Evolutionary conservation across 2,797 vertebrate species (phyloP).

Genomic region (Tokudaia muenninki): DNA sequence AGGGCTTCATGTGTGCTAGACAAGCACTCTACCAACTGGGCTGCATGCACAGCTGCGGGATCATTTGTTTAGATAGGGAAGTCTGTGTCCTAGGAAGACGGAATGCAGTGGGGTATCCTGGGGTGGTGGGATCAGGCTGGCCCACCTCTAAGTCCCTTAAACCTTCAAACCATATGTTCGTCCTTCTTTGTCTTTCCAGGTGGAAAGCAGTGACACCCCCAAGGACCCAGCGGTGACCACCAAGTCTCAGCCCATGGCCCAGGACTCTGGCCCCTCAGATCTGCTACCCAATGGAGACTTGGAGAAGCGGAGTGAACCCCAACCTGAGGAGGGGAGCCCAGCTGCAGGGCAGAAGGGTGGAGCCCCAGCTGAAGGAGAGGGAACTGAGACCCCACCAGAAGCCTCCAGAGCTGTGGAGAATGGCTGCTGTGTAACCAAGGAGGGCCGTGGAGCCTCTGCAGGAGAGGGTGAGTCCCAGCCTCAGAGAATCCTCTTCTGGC

Average conservation of each 20-base stretch:
- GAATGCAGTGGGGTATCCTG: too few species aligned
- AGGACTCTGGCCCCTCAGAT: constrained; percentile 89
- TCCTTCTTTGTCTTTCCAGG: constrained; percentile 80
- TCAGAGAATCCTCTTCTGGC: constrained; percentile 85
- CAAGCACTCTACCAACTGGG: neutral
- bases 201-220: constrained; percentile 88
- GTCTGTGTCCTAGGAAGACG: neutral
- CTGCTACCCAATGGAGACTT: constrained; percentile 94
- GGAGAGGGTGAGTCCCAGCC: constrained; percentile 91
- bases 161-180: neutral
- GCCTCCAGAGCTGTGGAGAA: constrained; percentile 92
- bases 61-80: neutral
- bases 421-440: constrained; percentile 90
- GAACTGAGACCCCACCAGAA: constrained; percentile 84
- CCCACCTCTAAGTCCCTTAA: neutral
- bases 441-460: constrained; percentile 90
- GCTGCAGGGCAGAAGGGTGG: constrained; percentile 87
- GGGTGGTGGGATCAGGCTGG: neutral
- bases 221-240: constrained; percentile 89
- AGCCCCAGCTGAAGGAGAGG: constrained; percentile 88
- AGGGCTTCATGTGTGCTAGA: neutral
- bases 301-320: constrained; percentile 87
- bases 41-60: neutral
- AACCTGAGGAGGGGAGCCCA: constrained; percentile 85
- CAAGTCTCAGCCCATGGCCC: constrained; percentile 89